Evolutionary conservation across 2,888 invertebrate genomes (phyloP), one percentile per base, ranked within the genome.

Genomic region (Conus canariensis): DNA sequence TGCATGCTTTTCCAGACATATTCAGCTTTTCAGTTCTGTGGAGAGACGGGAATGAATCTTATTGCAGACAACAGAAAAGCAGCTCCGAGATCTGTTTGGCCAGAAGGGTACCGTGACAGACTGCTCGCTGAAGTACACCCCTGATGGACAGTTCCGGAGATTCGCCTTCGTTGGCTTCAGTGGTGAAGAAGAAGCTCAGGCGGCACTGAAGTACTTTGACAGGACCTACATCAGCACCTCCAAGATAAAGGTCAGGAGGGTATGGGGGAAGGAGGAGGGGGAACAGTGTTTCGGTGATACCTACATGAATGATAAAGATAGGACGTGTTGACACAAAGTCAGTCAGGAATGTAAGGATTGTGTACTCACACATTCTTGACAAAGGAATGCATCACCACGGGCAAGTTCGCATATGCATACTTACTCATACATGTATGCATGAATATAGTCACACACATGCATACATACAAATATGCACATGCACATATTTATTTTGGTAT

Each of bases 161-260:
- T 99, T 99, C 97, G 98, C 98, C 8, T 99, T 99, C 95, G 97
- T 99, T 93, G 99, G 99, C 12, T 99, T 97, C 96, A 97, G 98
- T 95, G 97, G 97, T 56, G 98, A 98, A 92, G 97, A 97, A 87
- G 98, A 98, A 95, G 99, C 99, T 0, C 95, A 97, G 87, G 97
- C 97, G 67, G 99, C 99, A 0, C 97, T 97, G 67, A 97, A 98
- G 30, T 97, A 97, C 95, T 98, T 98, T 93, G 97, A 99, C 96
- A 98, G 98, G 91, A 97, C 98, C 3, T 90, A 91, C 56, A 90
- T 92, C 22, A 90, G 90, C 74, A 90, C 91, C 2, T 91, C 91
- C 16, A 91, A 88, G 86, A 91, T 91, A 25, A 88, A 87, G 88
- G 91, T 91, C n/a, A 90, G 70, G 19, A 3, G 22, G 74, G 74